These are phyloP conservation scores for Parotia lawesii DNA, from an alignment of 2,113 vertebrate species.

Conservation along the genomic window DNA sequence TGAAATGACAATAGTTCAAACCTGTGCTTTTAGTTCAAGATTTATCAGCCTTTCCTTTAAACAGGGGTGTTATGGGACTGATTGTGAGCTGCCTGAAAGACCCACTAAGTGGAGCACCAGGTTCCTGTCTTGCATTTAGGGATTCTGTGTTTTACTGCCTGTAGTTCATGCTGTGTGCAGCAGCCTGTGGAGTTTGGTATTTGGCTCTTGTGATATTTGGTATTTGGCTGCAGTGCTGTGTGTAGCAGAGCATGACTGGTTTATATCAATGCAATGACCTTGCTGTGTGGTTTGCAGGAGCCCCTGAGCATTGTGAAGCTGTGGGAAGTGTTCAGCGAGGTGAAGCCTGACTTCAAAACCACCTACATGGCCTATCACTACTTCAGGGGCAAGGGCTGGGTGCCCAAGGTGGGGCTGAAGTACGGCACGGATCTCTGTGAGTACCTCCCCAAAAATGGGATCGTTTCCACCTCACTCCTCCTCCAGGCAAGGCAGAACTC, in stretches of 20 bases:
- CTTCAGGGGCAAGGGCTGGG: constrained; percentile 89
- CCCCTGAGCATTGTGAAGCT: constrained; percentile 79
- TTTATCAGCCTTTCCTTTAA: not conserved
- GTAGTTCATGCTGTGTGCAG: not conserved
- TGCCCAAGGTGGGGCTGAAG: constrained; percentile 91
- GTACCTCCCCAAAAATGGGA: constrained; percentile 17
- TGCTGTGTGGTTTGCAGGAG: constrained; percentile 64
- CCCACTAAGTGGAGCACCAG: not conserved
- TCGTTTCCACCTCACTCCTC: not conserved
- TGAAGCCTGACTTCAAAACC: constrained; percentile 79
- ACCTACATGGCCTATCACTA: constrained; percentile 90
- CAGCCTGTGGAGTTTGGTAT: rapidly evolving
- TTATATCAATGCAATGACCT: not conserved
- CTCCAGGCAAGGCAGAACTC: not conserved
- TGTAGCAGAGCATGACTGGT: not conserved
- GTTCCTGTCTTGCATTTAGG: not conserved
- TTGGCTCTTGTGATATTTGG: not conserved
- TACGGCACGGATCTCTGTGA: constrained; percentile 90
- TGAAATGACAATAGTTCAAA: not conserved
- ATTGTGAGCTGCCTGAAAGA: not conserved
- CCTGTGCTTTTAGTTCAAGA: not conserved
- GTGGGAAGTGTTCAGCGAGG: constrained; percentile 77
- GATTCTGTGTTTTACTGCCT: not conserved
- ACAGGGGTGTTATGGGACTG: not conserved
- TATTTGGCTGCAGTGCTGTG: not conserved